Base-by-base conservation (phyloP, 2,888 invertebrate genomes). In the Orthosia cruda region DNA sequence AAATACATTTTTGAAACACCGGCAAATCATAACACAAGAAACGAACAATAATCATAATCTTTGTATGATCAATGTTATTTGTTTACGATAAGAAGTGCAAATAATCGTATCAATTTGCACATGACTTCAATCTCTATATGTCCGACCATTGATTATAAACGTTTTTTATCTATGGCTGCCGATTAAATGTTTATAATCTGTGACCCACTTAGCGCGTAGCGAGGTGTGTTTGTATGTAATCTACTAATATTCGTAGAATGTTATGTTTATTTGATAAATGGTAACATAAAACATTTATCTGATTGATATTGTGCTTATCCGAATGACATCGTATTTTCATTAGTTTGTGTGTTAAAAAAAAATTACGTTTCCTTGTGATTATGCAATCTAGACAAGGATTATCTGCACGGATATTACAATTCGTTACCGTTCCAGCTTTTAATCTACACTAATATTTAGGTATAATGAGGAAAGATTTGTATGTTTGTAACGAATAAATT, bases 151-250 rank as follows among this genome's bases (percentile, higher is more conserved):
- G 61, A 63, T 57, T 58, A 15, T 40, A 49, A 50, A 58, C 50
- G 9, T 47, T 3, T 64, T 55, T 64, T 74, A 72, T 81, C 58
- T 67, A 26, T 26, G 55, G 12, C 18, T 18, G 26, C 47, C 58
- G 47, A 49, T 40, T 49, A 26, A 65, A 52, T 40, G 47, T 81
- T 32, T 59, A 63, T 58, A 61, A 32, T 81, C 52, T 81, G 50
- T 57, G 65, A 63, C 82, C 79, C 16, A 80, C 49, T 20, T 82
- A 45, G 23, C 26, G 52, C 55, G 50, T 72, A 58, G 40, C n/a
- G 16, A 26, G 47, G 26, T 71, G 62, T 75, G 49, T 62, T 47
- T 49, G 23, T 54, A 26, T 20, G 45, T 65, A 76, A 68, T 81
- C 40, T 32, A 52, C 18, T 62, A 26, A 13, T 64, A 77, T 59